Evolutionary conservation across 2,797 vertebrate species (phyloP), one percentile per base, ranked within the genome.

Genomic region (Acanthurus leucopareius): DNA sequence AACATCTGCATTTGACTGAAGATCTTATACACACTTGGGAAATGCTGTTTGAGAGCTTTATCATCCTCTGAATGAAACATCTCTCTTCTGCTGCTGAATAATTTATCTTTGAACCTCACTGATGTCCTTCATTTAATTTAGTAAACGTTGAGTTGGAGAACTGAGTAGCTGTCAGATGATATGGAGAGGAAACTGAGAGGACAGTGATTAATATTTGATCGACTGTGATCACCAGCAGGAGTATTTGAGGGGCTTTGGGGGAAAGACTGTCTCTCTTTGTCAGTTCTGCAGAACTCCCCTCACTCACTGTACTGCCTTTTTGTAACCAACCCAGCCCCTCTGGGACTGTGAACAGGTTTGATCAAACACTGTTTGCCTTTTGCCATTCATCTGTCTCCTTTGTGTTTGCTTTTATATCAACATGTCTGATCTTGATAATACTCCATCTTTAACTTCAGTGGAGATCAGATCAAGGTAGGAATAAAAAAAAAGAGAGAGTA

Each of bases 181-280:
- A 85, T 49, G 64, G 69, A 77, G 71, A 61, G 51, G 88, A 93
- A 94, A 93, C 76, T 82, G 92, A 94, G 89, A 94, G 79, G 88
- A 67, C 62, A 56, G 59, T 25, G 61, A 93, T 95, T 81, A 94
- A 94, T 95, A 94, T 94, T 95, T 95, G 77, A 95, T 94, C 59
- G 73, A 76, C 71, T 70, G 54, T 19, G 79, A 83, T 86, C 76
- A 42, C 64, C 47, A 47, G 5, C 19, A 28, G 48, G 40, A 61
- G 42, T 35, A 75, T 32, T 32, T 64, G 32, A 48, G 11, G 32
- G 19, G 6, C 54, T 80, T 80, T 58, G 14, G 59, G 28, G 38
- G 25, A 62, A 49, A 20, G 53, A 61, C 32, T 9, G 38, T 53
- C 53, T 15, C 28, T 42, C 7, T 40, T 4, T 53, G 19, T 59